Base-by-base conservation (phyloP, 2,888 invertebrate genomes). In the Octonoba sinensis region DNA sequence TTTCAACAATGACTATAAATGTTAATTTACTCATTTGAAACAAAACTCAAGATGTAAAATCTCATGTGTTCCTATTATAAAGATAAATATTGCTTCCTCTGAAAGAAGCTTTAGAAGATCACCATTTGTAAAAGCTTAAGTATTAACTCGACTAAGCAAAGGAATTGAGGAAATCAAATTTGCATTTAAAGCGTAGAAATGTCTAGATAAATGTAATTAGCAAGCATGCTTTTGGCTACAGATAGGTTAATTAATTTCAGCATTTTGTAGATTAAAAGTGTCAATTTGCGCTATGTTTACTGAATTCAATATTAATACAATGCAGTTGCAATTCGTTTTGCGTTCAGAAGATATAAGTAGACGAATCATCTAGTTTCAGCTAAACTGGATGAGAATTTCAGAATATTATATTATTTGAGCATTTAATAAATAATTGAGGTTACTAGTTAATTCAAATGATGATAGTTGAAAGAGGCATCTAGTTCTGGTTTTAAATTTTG, bases 171-270 rank as follows among this genome's bases (percentile, higher is more conserved):
- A 57, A 67, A 67, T 75, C 51, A 51, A 75, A 75, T 75, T 75
- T 75, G 75, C 75, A 59, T 75, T 75, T 75, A 75, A 75, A 75
- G 66, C 56, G 75, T 60, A 75, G 75, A 67, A 67, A 49, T 67
- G 36, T 60, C 27, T 57, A 12, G 27, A 59, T 47, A 57, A 46
- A 47, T 49, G 57, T 59, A 74, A 75, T 75, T 75, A 67, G 60
- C 16, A 27, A 27, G 60, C 57, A 56, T 66, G 66, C 65, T 57
- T 66, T 27, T 54, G 57, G 74, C 51, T 27, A 56, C 27, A 57
- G 47, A 66, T 22, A 59, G 20, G 20, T n/a, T 67, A 65, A 49
- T 75, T 66, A 66, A 60, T 66, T 47, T 66, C 13, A 18, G 66
- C 44, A 22, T 67, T 60, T 47, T 67, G 49, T 46, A 20, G 57